phyloP scores from a whole-genome alignment of 1,140 invertebrate species.

The Platorchestia sp. region DNA sequence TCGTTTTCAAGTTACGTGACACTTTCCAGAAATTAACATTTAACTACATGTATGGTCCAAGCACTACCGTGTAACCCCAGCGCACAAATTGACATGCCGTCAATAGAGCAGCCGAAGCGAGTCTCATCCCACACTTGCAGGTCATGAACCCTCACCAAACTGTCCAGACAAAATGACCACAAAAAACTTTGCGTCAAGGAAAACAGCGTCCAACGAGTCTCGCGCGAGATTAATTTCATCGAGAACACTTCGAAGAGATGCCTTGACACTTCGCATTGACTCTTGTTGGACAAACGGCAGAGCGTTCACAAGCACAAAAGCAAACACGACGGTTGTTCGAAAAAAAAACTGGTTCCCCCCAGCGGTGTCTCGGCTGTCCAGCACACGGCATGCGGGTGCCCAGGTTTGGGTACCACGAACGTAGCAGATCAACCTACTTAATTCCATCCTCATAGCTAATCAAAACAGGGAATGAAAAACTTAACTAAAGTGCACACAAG shows the following conservation, averaged over 20 bases:
- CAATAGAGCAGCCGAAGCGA: not conserved
- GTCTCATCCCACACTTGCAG: not conserved
- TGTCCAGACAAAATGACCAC: not conserved
- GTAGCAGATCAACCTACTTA: not conserved
- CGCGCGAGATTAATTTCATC: not conserved
- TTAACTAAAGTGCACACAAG: not conserved
- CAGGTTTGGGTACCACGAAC: not conserved
- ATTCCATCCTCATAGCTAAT: not conserved
- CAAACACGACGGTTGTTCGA: not conserved
- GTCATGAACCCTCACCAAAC: not conserved
- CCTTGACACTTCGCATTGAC: not conserved
- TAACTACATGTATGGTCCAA: not conserved
- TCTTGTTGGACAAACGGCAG: not conserved
- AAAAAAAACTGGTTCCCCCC: conserved; percentile 12
- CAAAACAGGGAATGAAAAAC: not conserved
- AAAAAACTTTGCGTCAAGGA: not conserved
- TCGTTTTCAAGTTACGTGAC: not conserved
- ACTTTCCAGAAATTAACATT: not conserved
- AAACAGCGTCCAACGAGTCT: not conserved
- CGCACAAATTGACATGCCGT: not conserved
- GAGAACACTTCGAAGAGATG: not conserved
- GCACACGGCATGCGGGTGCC: conserved; percentile 19
- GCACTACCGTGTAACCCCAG: not conserved
- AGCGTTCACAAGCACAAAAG: conserved; percentile 1
- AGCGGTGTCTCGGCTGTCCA: conserved; percentile 21